Evolutionary conservation across 2,888 invertebrate genomes (phyloP).

Genomic region (Rhabditophanes sp.): DNA sequence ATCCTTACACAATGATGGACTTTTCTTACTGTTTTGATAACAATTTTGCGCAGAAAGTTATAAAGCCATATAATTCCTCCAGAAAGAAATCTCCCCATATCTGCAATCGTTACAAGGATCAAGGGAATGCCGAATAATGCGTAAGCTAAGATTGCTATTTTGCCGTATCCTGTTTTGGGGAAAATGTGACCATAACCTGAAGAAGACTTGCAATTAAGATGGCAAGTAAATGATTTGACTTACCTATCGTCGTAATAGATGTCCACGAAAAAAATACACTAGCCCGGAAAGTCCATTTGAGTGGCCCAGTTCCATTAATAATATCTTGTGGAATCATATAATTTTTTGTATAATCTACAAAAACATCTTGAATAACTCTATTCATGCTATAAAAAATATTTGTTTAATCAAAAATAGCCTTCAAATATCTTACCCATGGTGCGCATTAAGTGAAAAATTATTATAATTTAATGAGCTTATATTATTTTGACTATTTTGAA

Average conservation of each 20-base stretch:
- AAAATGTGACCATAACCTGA: slow-evolving; percentile 41
- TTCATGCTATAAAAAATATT: slow-evolving; percentile 26
- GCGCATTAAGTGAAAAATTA: no score
- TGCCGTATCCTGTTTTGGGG: slow-evolving; percentile 40
- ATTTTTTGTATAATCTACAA: slow-evolving; percentile 38
- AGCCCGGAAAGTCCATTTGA: slow-evolving; percentile 42
- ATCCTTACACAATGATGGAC: background rate
- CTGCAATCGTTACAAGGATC: slow-evolving; percentile 44
- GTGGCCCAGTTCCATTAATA: slow-evolving; percentile 33
- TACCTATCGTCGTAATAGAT: slow-evolving; percentile 42
- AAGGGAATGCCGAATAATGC: slow-evolving; percentile 43
- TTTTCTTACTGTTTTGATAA: background rate
- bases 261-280: slow-evolving; percentile 44
- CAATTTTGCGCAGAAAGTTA: slow-evolving; percentile 1
- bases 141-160: slow-evolving; percentile 40
- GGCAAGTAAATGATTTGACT: background rate
- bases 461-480: no score
- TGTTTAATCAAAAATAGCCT: slow-evolving; percentile 1
- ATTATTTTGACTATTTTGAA: slow-evolving; percentile 18
- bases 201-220: slow-evolving; percentile 3
- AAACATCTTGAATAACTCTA: slow-evolving; percentile 33
- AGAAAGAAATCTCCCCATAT: slow-evolving; percentile 44
- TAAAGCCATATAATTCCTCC: slow-evolving; percentile 13
- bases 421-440: slow-evolving; percentile 18
- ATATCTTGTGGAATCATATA: slow-evolving; percentile 42